These are phyloP conservation scores for Saccostrea cuccullata DNA, from an alignment of 1,140 invertebrate genomes.

Conservation along the genomic window DNA sequence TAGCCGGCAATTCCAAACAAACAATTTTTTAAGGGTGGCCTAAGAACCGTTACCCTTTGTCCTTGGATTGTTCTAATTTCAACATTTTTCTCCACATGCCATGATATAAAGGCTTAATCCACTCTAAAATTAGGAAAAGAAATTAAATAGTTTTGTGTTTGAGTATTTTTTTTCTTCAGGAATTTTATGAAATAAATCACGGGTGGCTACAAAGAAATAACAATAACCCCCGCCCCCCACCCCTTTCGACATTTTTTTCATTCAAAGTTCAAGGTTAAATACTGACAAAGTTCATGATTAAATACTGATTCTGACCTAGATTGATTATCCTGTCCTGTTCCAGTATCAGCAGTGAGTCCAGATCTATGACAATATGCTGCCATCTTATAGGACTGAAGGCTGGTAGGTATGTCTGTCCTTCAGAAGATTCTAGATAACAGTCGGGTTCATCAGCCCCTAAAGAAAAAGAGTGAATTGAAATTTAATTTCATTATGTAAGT, in stretches of 20 bases:
- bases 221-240: too few relatives aligned
- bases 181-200: too few relatives aligned
- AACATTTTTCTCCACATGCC: slow-evolving; percentile 87
- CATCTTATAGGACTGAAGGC: slow-evolving; percentile 85
- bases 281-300: background rate
- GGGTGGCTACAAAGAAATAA: too few relatives aligned
- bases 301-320: slow-evolving; percentile 68
- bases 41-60: slow-evolving; percentile 85
- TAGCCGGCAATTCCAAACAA: too few relatives aligned
- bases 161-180: too few relatives aligned
- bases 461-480: background rate
- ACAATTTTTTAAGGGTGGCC: too few relatives aligned
- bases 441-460: slow-evolving; percentile 5
- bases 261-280: background rate
- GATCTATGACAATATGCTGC: slow-evolving; percentile 85
- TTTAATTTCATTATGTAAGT: too few relatives aligned
- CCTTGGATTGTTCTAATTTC: slow-evolving; percentile 85
- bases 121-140: slow-evolving; percentile 76
- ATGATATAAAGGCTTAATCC: slow-evolving; percentile 84
- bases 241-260: background rate
- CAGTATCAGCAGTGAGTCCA: slow-evolving; percentile 85
- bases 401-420: slow-evolving; percentile 82
- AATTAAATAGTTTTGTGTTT: background rate
- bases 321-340: slow-evolving; percentile 86
- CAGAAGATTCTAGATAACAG: slow-evolving; percentile 82